Percentiles rank a stretch among this genome's conserved stretches.
phyloP scores from a whole-genome alignment of 2,113 vertebrate genomes.

The Entelurus aequoreus region DNA sequence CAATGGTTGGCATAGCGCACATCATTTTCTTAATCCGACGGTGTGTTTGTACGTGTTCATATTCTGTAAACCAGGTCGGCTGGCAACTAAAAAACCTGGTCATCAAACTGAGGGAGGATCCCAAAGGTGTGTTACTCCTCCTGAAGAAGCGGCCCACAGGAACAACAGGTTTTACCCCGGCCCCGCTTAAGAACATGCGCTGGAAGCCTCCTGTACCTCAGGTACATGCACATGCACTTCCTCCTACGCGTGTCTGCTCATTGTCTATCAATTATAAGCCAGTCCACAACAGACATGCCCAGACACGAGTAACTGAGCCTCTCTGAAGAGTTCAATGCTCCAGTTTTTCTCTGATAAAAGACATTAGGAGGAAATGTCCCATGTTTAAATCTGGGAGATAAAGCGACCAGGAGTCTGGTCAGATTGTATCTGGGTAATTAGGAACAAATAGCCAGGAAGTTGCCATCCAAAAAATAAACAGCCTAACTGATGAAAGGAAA shows the following conservation, averaged over 20 bases:
- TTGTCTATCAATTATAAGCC: slow-evolving; percentile 43
- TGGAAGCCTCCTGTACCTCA: slow-evolving; percentile 92
- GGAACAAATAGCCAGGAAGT: slow-evolving; percentile 13
- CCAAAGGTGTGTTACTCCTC: slow-evolving; percentile 81
- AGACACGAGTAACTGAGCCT: slow-evolving; percentile 39
- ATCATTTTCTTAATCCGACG: not conserved
- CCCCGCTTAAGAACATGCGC: slow-evolving; percentile 92
- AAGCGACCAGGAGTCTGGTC: slow-evolving; percentile 8
- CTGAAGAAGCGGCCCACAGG: slow-evolving; percentile 93
- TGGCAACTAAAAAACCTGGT: slow-evolving; percentile 97
- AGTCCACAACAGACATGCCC: slow-evolving; percentile 42
- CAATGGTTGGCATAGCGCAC: not conserved
- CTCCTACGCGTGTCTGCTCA: slow-evolving; percentile 17
- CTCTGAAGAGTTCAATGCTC: slow-evolving; percentile 28
- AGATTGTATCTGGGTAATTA: slow-evolving; percentile 21
- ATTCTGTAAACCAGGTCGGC: slow-evolving; percentile 77
- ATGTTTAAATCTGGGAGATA: slow-evolving; percentile 23
- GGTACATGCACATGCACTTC: slow-evolving; percentile 59
- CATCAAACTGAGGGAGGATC: slow-evolving; percentile 86
- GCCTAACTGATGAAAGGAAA: not conserved
- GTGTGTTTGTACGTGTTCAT: not conserved
- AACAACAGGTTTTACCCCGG: slow-evolving; percentile 85
- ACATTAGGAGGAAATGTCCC: slow-evolving; percentile 22
- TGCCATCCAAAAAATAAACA: slow-evolving; percentile 5
- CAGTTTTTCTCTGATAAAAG: slow-evolving; percentile 4